Conservation (phyloP, 2,113 vertebrate genomes). For the Melanostigma gelatinosum region DNA sequence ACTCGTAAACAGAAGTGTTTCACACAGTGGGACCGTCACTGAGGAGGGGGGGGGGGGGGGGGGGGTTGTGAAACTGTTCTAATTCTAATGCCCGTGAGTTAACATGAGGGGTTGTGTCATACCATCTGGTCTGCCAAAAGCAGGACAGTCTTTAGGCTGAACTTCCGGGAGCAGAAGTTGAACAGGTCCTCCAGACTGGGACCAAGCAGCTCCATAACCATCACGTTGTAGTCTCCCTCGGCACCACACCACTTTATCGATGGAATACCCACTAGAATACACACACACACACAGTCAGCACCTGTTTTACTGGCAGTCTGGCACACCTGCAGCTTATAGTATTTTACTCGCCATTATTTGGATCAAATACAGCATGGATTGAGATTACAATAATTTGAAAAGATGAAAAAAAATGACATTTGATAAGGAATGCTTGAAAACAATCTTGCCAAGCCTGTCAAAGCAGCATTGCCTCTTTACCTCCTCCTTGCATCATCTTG, state of each 20-base stretch:
- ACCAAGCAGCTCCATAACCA: conserved; percentile 98
- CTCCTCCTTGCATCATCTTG: conserved; percentile 99
- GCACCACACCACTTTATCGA: conserved; percentile 99
- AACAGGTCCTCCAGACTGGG: conserved; percentile 98
- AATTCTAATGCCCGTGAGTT: not conserved
- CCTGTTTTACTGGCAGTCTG: not conserved
- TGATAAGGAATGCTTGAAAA: not conserved
- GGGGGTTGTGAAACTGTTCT: not conserved
- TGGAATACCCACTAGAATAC: conserved; percentile 90
- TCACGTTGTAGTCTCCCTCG: conserved; percentile 97
- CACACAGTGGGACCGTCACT: not conserved
- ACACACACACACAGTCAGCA: conserved; percentile 20
- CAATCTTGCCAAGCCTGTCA: not conserved
- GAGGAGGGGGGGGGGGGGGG: not conserved
- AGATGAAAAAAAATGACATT: not conserved
- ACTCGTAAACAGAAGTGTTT: not conserved
- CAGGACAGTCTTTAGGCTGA: conserved; percentile 97
- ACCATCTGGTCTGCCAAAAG: conserved; percentile 98
- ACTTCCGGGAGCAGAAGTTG: conserved; percentile 98
- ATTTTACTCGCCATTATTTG: not conserved
- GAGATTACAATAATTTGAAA: not conserved
- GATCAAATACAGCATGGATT: not conserved
- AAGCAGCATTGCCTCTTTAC: conserved; percentile 74
- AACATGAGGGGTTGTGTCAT: conserved; percentile 43
- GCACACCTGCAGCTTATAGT: not conserved